These are phyloP conservation scores for Argopecten irradians DNA, from an alignment of 1,140 invertebrate species.

Conservation along the genomic window DNA sequence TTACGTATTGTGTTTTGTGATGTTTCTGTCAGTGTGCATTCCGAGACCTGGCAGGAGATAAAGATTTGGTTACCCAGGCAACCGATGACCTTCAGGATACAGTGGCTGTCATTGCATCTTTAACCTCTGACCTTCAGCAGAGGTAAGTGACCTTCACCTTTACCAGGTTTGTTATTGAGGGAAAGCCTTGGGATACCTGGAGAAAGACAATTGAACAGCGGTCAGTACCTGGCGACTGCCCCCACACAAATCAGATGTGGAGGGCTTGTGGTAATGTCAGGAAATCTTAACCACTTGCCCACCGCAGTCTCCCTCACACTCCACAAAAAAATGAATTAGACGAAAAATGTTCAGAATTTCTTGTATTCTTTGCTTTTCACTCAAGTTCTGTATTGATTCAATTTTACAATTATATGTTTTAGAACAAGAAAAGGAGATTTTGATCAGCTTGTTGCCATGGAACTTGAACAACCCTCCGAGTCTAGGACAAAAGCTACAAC, in stretches of 20 bases:
- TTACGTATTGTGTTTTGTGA: not conserved
- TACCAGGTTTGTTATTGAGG: too few species aligned
- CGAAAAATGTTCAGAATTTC: too few species aligned
- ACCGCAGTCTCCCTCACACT: too few species aligned
- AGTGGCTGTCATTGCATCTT: conserved; percentile 52
- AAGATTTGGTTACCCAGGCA: conserved; percentile 49
- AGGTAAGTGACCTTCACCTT: conserved; percentile 48
- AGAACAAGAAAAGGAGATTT: conserved; percentile 48
- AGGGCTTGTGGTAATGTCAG: too few species aligned
- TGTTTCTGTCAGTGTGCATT: conserved; percentile 50
- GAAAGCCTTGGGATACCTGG: too few species aligned
- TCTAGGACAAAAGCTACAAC: not conserved
- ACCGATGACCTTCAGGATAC: conserved; percentile 54
- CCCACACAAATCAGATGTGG: too few species aligned
- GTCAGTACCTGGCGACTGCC: too few species aligned
- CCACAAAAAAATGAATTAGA: too few species aligned
- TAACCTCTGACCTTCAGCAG: conserved; percentile 53
- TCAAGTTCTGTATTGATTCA: not conserved
- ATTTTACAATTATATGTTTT: conserved; percentile 25
- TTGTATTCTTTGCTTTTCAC: too few species aligned
- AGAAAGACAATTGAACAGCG: too few species aligned
- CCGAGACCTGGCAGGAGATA: conserved; percentile 54
- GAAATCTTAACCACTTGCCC: too few species aligned
- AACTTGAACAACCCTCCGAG: not conserved
- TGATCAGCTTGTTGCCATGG: conserved; percentile 37